phyloP scores from a whole-genome alignment of 2,113 vertebrate genomes.

The Stomatorhinus ivindoensis region DNA sequence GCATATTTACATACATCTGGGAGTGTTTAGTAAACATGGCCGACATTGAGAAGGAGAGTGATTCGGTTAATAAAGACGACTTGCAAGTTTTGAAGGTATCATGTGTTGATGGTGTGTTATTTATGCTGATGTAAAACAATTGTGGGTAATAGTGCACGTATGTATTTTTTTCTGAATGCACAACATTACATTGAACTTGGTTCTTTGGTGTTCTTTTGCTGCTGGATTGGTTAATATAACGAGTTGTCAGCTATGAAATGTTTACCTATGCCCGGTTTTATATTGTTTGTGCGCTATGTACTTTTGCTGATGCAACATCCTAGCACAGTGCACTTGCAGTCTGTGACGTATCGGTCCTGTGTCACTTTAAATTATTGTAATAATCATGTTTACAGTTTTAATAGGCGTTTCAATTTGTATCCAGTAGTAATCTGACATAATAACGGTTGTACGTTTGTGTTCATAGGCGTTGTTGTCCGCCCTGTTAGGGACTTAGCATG shows the following conservation, averaged over 20 bases:
- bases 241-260: constrained; percentile 25
- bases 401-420: background rate
- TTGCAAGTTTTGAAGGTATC: constrained; percentile 53
- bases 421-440: background rate
- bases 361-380: background rate
- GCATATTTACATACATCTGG: background rate
- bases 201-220: background rate
- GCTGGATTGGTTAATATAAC: constrained; percentile 45
- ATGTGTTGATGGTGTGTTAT: background rate
- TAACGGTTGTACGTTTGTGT: background rate
- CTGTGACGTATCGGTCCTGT: background rate
- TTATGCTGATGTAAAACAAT: background rate
- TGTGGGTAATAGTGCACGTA: too few relatives aligned
- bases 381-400: background rate
- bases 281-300: background rate
- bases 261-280: background rate
- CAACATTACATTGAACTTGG: background rate
- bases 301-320: background rate
- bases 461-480: background rate
- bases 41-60: constrained; percentile 49
- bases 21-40: constrained; percentile 53
- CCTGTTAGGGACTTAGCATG: background rate
- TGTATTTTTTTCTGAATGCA: background rate
- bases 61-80: constrained; percentile 48
- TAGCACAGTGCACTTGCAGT: background rate